phyloP scores from a whole-genome alignment of 2,797 vertebrate species.

The Malurus leucopterus region DNA sequence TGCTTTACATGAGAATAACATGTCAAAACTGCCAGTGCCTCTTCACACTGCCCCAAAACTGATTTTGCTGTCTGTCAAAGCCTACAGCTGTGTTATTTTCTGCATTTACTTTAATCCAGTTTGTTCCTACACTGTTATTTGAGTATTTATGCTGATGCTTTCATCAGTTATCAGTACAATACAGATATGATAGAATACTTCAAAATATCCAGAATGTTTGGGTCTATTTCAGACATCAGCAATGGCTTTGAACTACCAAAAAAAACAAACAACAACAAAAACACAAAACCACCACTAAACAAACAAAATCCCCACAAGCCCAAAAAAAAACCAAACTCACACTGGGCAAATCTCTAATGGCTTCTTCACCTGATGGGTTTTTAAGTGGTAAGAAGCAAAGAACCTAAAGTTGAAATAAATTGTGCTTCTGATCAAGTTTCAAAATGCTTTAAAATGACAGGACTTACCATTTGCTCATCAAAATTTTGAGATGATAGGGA shows the following conservation, averaged over 20 bases:
- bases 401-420: not conserved
- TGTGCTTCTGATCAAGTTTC: not conserved
- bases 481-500: slow-evolving; percentile 64
- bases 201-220: rapidly evolving
- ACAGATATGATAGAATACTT: not conserved
- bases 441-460: not conserved
- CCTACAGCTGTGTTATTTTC: not conserved
- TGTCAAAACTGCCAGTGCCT: not conserved
- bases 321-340: not conserved
- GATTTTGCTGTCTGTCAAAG: not conserved
- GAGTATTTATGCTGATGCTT: not conserved
- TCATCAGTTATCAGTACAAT: not conserved
- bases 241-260: not conserved
- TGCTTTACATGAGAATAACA: rapidly evolving
- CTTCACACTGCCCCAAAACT: not conserved
- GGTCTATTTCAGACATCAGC: not conserved
- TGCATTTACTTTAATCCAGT: not conserved
- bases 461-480: slow-evolving; percentile 69
- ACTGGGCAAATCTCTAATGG: not conserved
- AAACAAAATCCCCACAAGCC: not conserved
- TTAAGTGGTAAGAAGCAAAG: not conserved
- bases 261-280: not conserved
- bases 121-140: not conserved
- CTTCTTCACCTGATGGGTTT: not conserved
- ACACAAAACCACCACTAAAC: not conserved